Conservation (phyloP, 2,797 vertebrate species). For the Pogoniulus pusillus region DNA sequence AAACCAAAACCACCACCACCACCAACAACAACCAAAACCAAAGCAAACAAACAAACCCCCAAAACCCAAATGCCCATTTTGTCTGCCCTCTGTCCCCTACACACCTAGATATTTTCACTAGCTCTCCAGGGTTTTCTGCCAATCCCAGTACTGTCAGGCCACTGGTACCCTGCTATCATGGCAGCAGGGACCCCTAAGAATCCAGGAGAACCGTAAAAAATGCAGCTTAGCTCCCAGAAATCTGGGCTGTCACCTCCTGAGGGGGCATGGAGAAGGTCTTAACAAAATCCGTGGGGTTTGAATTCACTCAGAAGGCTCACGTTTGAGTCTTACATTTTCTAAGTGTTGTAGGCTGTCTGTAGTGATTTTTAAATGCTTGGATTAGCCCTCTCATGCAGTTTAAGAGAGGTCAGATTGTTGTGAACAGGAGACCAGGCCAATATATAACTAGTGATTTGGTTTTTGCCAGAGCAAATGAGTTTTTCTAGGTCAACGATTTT, state of each 20-base stretch:
- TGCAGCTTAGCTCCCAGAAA: not conserved
- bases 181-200: not conserved
- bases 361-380: not conserved
- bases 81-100: accelerated
- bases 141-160: not conserved
- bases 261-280: not conserved
- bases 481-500: not conserved
- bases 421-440: not conserved
- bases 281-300: not conserved
- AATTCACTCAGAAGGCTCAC: not conserved
- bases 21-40: too few species aligned
- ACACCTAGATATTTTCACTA: accelerated
- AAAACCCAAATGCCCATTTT: not conserved
- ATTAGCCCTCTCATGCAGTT: not conserved
- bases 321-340: too few species aligned
- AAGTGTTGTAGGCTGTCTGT: not conserved
- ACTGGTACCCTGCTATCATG: not conserved
- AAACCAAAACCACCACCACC: too few species aligned
- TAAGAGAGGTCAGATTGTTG: not conserved
- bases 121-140: not conserved
- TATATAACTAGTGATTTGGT: not conserved
- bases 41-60: too few species aligned
- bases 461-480: not conserved
- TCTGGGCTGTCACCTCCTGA: not conserved
- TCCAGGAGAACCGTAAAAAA: not conserved